Percentiles rank a stretch among this genome's conserved stretches.
Conservation (phyloP, 2,888 invertebrate species). For the Perizoma affinitatum region DNA sequence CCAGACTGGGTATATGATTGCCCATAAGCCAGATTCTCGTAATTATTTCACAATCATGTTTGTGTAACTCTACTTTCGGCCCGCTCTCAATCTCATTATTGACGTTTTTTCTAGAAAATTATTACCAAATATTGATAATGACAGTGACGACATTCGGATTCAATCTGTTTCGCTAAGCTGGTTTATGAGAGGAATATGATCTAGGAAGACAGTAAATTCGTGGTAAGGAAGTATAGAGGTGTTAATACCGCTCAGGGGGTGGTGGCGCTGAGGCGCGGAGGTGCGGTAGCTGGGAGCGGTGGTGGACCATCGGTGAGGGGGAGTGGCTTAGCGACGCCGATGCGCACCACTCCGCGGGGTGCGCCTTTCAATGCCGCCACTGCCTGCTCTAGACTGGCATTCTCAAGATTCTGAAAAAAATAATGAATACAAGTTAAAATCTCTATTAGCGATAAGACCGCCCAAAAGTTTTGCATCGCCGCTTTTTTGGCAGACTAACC, state of each 20-base stretch:
- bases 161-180: too few species aligned
- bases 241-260: slow-evolving; percentile 25
- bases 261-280: slow-evolving; percentile 46
- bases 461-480: too few species aligned
- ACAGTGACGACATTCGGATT: too few species aligned
- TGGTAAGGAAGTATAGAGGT: slow-evolving; percentile 4
- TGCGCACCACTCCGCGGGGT: slow-evolving; percentile 95
- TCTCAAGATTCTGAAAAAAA: slow-evolving; percentile 87
- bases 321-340: slow-evolving; percentile 97
- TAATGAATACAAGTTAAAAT: background rate
- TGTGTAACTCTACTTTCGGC: too few species aligned
- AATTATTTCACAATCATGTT: too few species aligned
- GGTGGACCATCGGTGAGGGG: slow-evolving; percentile 89
- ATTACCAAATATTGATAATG: too few species aligned
- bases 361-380: slow-evolving; percentile 99
- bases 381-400: slow-evolving; percentile 97
- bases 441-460: too few species aligned
- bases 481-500: too few species aligned
- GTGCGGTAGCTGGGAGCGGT: slow-evolving; percentile 63
- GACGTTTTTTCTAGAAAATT: too few species aligned
- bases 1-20: too few species aligned
- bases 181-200: background rate
- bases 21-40: too few species aligned
- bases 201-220: background rate
- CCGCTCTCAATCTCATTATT: too few species aligned